Evolutionary conservation across 2,888 invertebrate species (phyloP).

Genomic region (Podabrus alpinus): DNA sequence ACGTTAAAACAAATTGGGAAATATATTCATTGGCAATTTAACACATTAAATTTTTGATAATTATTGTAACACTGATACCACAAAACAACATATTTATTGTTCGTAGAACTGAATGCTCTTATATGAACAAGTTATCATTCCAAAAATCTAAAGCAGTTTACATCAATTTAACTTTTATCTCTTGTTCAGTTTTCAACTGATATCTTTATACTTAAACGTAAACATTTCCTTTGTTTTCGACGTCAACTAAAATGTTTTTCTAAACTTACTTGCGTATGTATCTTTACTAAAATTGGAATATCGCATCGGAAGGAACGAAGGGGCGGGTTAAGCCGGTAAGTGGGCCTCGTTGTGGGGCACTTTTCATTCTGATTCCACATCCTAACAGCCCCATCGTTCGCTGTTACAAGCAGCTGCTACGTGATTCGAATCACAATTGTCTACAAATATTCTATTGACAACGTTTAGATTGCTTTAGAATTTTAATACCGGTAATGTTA

Average conservation of each 20-base stretch:
- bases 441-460: conserved; percentile 52
- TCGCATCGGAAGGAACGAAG: conserved; percentile 41
- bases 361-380: conserved; percentile 53
- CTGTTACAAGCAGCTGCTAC: conserved; percentile 51
- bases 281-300: conserved; percentile 39
- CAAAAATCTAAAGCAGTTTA: background rate
- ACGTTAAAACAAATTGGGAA: conserved; percentile 14
- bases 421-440: conserved; percentile 45
- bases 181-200: background rate
- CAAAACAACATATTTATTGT: background rate
- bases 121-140: background rate
- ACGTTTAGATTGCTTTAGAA: conserved; percentile 45
- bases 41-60: background rate
- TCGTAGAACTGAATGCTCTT: background rate
- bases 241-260: conserved; percentile 30
- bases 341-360: conserved; percentile 49
- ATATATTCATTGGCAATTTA: background rate
- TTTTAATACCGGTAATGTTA: conserved; percentile 44
- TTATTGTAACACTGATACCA: background rate
- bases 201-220: background rate
- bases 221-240: conserved; percentile 14
- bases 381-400: conserved; percentile 49
- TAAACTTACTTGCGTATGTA: conserved; percentile 34
- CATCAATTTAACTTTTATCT: background rate
- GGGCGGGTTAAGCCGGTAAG: conserved; percentile 48